Evolutionary conservation across 1,140 invertebrate genomes (phyloP).

Genomic region (Carposina sasakii): DNA sequence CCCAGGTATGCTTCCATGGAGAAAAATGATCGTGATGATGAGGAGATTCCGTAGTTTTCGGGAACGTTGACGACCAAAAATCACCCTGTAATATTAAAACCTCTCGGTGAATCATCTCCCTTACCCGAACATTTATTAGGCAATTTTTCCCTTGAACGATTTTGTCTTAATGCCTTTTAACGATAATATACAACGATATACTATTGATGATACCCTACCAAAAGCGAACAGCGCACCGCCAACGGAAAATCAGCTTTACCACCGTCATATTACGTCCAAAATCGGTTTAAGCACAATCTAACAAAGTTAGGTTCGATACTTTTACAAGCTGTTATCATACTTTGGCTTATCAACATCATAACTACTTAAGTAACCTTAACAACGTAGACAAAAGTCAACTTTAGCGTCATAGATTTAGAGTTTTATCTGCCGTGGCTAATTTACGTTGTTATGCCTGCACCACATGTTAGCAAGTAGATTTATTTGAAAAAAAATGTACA

Average conservation of each 20-base stretch:
- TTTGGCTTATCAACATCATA: conserved; percentile 18
- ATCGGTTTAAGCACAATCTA: conserved; percentile 20
- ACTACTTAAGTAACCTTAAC: too few species aligned
- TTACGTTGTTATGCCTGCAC: too few species aligned
- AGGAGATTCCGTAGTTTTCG: too few species aligned
- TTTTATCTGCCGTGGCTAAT: background rate
- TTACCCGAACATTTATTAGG: conserved; percentile 45
- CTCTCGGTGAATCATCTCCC: too few species aligned
- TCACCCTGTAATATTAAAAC: too few species aligned
- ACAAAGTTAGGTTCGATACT: conserved; percentile 57
- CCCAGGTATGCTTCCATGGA: too few species aligned
- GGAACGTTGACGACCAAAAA: too few species aligned
- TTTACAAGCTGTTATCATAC: conserved; percentile 55
- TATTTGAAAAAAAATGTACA: conserved; percentile 48
- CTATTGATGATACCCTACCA: conserved; percentile 45
- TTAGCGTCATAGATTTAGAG: too few species aligned
- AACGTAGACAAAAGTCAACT: too few species aligned
- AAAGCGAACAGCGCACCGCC: conserved; percentile 19
- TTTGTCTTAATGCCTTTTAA: conserved; percentile 54
- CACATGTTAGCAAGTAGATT: too few species aligned
- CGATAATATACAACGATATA: conserved; percentile 53
- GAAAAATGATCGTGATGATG: too few species aligned
- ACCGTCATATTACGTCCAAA: conserved; percentile 19
- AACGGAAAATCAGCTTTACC: conserved; percentile 5
- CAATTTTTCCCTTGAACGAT: conserved; percentile 62